Evolutionary conservation across 2,888 invertebrate species (phyloP).

Genomic region (Habroteleia sp.): DNA sequence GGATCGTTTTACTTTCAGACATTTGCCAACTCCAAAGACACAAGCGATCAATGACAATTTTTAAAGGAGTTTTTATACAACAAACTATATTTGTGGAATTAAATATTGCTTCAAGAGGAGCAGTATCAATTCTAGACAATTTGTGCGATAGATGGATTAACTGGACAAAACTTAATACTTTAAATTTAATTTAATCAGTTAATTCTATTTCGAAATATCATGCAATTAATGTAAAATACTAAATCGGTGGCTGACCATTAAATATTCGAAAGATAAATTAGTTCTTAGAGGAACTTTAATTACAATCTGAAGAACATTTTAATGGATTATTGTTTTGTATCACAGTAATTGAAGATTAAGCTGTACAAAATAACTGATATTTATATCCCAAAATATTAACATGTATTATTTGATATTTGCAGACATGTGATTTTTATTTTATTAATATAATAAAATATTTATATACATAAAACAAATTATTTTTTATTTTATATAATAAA

Average conservation of each 20-base stretch:
- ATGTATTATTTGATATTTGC: no score
- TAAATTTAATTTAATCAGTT: slow-evolving; percentile 21
- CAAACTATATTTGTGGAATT: slow-evolving; percentile 15
- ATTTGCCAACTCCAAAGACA: slow-evolving; percentile 12
- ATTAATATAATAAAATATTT: no score
- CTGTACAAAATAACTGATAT: no score
- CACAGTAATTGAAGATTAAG: no score
- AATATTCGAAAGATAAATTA: slow-evolving; percentile 6
- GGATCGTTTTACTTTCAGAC: slow-evolving; percentile 4
- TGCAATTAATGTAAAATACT: slow-evolving; percentile 12
- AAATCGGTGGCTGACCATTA: slow-evolving; percentile 11
- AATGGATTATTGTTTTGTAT: no score
- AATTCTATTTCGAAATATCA: slow-evolving; percentile 20
- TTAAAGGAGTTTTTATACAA: slow-evolving; percentile 1
- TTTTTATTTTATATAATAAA: no score
- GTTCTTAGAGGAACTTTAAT: background rate
- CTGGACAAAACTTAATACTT: slow-evolving; percentile 7
- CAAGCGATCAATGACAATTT: slow-evolving; percentile 12
- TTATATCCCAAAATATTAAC: no score
- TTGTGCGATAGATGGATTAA: background rate
- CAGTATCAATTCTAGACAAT: no score
- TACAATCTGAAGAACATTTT: background rate
- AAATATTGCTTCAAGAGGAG: background rate
- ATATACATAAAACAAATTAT: no score
- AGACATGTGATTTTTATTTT: no score